These are phyloP conservation scores for Rotaria magnacalcarata DNA, from an alignment of 2,888 invertebrate genomes.

Conservation along the genomic window DNA sequence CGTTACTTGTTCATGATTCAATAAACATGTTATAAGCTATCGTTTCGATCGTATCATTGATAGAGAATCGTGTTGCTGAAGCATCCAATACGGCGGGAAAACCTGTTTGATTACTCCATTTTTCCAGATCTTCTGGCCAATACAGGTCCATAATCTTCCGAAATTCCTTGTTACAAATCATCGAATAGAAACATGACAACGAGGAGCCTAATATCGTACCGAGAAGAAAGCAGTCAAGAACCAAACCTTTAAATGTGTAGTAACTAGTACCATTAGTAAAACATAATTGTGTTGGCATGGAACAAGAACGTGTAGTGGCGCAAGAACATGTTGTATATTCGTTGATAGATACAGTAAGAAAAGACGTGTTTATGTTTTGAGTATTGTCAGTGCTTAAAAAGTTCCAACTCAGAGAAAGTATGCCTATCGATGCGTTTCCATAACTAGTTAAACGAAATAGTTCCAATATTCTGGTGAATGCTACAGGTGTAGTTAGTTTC, in stretches of 20 bases:
- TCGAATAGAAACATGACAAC: too few relatives aligned
- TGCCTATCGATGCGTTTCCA: not conserved
- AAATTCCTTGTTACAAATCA: too few relatives aligned
- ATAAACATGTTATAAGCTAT: not conserved
- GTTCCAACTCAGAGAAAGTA: not conserved
- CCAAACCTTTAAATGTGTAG: too few relatives aligned
- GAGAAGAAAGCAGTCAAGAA: too few relatives aligned
- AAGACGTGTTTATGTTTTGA: not conserved
- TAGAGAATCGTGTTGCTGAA: not conserved
- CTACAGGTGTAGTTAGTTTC: not conserved
- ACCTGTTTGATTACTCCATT: not conserved
- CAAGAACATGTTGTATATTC: not conserved
- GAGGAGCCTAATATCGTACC: too few relatives aligned
- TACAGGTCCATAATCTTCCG: not conserved
- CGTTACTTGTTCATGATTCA: not conserved
- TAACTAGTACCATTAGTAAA: too few relatives aligned
- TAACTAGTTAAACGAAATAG: not conserved
- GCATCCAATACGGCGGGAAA: not conserved
- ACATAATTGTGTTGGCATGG: too few relatives aligned
- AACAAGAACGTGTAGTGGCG: not conserved
- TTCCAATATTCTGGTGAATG: not conserved
- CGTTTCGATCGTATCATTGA: not conserved
- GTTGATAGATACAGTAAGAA: not conserved
- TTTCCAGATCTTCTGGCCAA: not conserved
- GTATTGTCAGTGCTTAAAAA: not conserved